Conservation (phyloP, 2,888 invertebrate species). For the Pyralis farinalis region DNA sequence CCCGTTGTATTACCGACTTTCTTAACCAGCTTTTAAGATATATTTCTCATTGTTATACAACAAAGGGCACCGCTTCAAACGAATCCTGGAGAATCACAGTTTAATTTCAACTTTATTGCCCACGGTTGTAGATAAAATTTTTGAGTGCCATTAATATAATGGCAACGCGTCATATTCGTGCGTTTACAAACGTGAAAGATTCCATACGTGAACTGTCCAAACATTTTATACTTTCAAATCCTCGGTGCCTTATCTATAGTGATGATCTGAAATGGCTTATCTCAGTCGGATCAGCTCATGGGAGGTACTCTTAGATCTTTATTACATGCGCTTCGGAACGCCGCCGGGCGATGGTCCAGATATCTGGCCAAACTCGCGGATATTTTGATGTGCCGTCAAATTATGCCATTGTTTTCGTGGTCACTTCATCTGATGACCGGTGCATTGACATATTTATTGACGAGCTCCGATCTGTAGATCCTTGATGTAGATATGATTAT, state of each 20-base stretch:
- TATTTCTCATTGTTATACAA: constrained; percentile 29
- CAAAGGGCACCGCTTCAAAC: constrained; percentile 35
- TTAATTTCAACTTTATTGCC: constrained; percentile 33
- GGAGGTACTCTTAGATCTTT: constrained; percentile 75
- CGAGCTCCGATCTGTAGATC: constrained; percentile 34
- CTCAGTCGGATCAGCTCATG: constrained; percentile 60
- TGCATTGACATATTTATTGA: constrained; percentile 69
- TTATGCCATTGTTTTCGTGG: constrained; percentile 64
- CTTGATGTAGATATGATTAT: constrained; percentile 54
- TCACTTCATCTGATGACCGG: constrained; percentile 51
- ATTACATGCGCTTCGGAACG: constrained; percentile 57
- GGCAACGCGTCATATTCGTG: constrained; percentile 66
- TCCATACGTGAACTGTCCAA: constrained; percentile 76
- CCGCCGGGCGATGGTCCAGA: constrained; percentile 25
- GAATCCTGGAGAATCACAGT: constrained; percentile 18
- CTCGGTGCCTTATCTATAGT: constrained; percentile 67
- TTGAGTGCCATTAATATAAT: constrained; percentile 20
- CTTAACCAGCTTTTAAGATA: constrained; percentile 29
- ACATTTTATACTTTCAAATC: constrained; percentile 81
- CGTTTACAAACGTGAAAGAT: constrained; percentile 71
- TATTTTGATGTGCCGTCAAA: constrained; percentile 68
- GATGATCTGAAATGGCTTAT: constrained; percentile 75
- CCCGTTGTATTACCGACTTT: constrained; percentile 31
- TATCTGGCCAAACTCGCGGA: constrained; percentile 22
- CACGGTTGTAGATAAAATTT: constrained; percentile 28